Evolutionary conservation across 2,797 vertebrate species (phyloP).

Genomic region (Galago senegalensis): DNA sequence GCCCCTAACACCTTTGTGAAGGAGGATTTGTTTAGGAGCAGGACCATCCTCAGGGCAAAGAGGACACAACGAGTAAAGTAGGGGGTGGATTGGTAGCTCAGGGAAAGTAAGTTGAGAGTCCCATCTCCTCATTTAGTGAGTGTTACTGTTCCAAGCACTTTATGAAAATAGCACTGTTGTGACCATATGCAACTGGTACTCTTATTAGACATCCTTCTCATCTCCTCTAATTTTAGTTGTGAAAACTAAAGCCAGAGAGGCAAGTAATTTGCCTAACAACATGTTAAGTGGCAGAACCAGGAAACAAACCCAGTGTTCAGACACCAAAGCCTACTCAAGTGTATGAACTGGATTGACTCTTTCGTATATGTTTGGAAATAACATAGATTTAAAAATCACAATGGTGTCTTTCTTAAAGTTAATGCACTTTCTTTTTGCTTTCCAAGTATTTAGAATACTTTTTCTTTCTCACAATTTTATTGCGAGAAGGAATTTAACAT

Average conservation of each 20-base stretch:
- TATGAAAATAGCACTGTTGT: background rate
- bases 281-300: background rate
- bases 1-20: slow-evolving; percentile 79
- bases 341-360: background rate
- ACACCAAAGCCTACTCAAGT: background rate
- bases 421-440: slow-evolving; percentile 16
- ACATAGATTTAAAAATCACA: background rate
- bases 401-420: background rate
- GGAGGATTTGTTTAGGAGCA: background rate
- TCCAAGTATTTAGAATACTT: background rate
- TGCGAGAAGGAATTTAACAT: background rate
- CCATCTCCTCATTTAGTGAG: background rate
- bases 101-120: background rate
- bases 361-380: background rate
- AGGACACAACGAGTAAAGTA: background rate
- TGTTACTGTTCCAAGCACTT: background rate
- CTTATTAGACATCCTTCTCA: background rate
- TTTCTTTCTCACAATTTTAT: slow-evolving; percentile 38
- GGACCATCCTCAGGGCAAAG: background rate
- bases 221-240: background rate
- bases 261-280: background rate
- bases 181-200: background rate
- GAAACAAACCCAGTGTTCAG: background rate
- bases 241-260: background rate
- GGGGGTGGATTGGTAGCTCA: background rate